Percentiles rank a stretch among this genome's conserved stretches.
Conservation (phyloP, 1,140 invertebrate genomes). For the Drosophila punjabiensis region DNA sequence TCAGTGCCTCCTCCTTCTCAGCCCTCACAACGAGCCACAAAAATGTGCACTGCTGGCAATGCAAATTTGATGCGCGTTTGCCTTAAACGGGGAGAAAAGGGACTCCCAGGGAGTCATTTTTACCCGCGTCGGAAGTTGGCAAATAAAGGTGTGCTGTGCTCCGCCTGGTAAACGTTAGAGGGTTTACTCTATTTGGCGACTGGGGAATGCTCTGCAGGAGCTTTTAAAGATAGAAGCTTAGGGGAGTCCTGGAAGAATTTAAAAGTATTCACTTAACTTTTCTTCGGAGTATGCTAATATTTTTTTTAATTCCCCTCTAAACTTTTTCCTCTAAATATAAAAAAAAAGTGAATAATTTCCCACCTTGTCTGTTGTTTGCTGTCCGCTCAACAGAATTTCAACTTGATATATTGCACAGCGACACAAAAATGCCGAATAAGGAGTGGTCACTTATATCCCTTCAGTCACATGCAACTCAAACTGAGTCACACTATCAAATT, state of each 20-base stretch:
- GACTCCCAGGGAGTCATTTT: constrained; percentile 41
- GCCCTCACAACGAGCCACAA: constrained; percentile 40
- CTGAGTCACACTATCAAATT: constrained; percentile 41
- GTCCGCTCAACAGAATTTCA: constrained; percentile 5
- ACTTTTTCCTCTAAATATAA: not conserved
- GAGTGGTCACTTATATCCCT: constrained; percentile 24
- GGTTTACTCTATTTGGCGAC: constrained; percentile 6
- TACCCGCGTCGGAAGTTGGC: constrained; percentile 60
- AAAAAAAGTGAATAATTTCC: not conserved
- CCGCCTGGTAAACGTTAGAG: constrained; percentile 35
- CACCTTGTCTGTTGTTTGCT: not conserved
- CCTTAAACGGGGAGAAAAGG: constrained; percentile 22
- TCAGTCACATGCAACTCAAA: constrained; percentile 30
- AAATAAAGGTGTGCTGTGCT: constrained; percentile 65
- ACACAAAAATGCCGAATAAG: constrained; percentile 14
- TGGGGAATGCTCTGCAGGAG: constrained; percentile 27
- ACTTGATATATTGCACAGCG: constrained; percentile 6
- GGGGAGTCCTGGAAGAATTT: not conserved
- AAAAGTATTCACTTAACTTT: not conserved
- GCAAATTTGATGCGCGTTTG: constrained; percentile 74
- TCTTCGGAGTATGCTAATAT: not conserved
- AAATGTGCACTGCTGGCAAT: constrained; percentile 57
- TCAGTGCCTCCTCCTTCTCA: no score
- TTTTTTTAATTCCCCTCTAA: not conserved
- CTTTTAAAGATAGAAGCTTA: not conserved